phyloP scores from a whole-genome alignment of 2,797 vertebrate species.

The Lemur catta region DNA sequence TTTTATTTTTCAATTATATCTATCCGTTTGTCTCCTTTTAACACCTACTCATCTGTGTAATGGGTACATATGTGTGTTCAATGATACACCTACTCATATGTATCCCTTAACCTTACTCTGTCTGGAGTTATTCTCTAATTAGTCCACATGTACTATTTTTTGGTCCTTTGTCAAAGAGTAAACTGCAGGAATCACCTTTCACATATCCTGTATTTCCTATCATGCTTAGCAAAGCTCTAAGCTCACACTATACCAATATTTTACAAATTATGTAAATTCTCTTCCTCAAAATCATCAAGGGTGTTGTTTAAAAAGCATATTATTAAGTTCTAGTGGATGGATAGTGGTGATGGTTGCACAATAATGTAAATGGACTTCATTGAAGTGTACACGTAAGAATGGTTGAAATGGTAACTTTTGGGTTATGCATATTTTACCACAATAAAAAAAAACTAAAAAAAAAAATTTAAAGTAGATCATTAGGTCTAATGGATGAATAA shows the following conservation, averaged over 20 bases:
- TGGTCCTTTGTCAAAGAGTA: not conserved
- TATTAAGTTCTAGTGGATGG: not conserved
- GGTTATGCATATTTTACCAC: not conserved
- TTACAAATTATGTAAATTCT: not conserved
- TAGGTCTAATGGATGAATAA: not conserved
- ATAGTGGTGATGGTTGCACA: not conserved
- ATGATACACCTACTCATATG: not conserved
- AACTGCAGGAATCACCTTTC: not conserved
- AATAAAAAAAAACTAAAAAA: not conserved
- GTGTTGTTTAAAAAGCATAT: not conserved
- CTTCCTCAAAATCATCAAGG: not conserved
- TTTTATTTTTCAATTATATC: not conserved
- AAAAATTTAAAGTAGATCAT: not conserved
- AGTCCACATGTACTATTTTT: not conserved
- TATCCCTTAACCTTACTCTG: not conserved
- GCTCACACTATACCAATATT: not conserved
- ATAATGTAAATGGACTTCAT: not conserved
- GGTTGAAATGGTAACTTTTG: not conserved
- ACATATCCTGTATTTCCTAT: not conserved
- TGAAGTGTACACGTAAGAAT: not conserved
- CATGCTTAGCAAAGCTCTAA: not conserved
- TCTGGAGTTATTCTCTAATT: not conserved
- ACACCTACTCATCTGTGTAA: not conserved
- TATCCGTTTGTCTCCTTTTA: not conserved
- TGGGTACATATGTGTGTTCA: not conserved